Evolutionary conservation across 1,140 invertebrate genomes (phyloP), one percentile per base, ranked within the genome.

Genomic region (Scaptomyza graminum): DNA sequence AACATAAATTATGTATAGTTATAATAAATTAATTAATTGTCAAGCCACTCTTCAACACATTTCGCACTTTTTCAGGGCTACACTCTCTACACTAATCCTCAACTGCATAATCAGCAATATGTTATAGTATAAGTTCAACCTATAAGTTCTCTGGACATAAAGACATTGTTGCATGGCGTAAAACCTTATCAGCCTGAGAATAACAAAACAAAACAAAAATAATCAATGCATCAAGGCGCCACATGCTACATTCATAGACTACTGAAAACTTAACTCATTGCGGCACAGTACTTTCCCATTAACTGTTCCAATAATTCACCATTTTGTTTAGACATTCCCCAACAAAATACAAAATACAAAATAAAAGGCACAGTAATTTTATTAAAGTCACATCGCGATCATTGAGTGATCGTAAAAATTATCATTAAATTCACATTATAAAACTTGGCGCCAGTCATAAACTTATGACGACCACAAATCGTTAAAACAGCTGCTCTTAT

Each of bases 371-470:
- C 34, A 37, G 34, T 9, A 37, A 9, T 44, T 64, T 43, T 50
- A 11, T 37, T 56, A 25, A 56, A 56, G 51, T 31, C 59, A 44
- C 56, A 28, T 44, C 46, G 39, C 51, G 74, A 83, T 75, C 37
- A 55, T 67, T 49, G 56, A 56, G 18, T 67, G 70, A 73, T 83
- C 79, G 75, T 85, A 51, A 85, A 82, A 59, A 3, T 46, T 63
- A 73, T 80, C 79, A 63, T 88, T 72, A 88, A 81, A 79, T 60
- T 66, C 59, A 54, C 47, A 70, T 82, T 72, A 75, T 78, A 57
- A 34, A 67, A 62, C 70, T 81, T 90, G 85, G 85, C 85, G 87
- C 85, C 85, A 90, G 66, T 70, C 74, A 75, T 90, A 85, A 88
- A 80, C 50, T 44, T 74, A 66, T 69, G 59, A 74, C 60, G 59